These are phyloP conservation scores for Hydrolagus affinis DNA, from an alignment of 2,113 vertebrate species.

Conservation along the genomic window DNA sequence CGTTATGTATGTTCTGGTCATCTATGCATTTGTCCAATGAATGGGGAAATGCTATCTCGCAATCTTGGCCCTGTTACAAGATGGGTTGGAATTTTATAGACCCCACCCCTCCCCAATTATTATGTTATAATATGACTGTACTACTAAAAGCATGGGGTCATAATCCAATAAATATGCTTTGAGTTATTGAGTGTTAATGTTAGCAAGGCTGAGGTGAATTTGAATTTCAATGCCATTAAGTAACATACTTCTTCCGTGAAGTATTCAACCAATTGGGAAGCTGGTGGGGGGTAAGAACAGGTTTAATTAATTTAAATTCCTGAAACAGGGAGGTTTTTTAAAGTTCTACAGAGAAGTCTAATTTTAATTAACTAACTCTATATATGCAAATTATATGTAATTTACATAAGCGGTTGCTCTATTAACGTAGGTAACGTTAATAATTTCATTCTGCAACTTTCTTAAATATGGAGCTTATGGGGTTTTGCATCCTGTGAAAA, in stretches of 20 bases:
- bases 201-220: too few species aligned
- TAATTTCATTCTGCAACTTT: conserved; percentile 2
- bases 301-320: conserved; percentile 25
- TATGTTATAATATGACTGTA: too few species aligned
- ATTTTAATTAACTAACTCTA: conserved; percentile 22
- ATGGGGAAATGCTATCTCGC: too few species aligned
- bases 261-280: not conserved
- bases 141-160: too few species aligned
- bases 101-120: too few species aligned
- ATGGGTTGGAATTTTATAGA: too few species aligned
- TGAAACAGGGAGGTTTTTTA: not conserved
- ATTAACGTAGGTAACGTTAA: not conserved
- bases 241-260: not conserved
- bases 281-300: not conserved
- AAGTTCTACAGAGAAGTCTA: not conserved
- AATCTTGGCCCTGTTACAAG: too few species aligned
- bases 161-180: too few species aligned
- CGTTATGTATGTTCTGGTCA: too few species aligned
- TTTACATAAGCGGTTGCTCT: conserved; percentile 14
- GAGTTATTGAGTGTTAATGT: too few species aligned
- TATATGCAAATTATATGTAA: conserved; percentile 18
- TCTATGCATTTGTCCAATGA: too few species aligned
- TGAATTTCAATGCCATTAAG: too few species aligned
- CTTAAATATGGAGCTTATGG: not conserved
- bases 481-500: not conserved